Conservation (phyloP, 2,113 vertebrate species). For the Paradisaea rubra region DNA sequence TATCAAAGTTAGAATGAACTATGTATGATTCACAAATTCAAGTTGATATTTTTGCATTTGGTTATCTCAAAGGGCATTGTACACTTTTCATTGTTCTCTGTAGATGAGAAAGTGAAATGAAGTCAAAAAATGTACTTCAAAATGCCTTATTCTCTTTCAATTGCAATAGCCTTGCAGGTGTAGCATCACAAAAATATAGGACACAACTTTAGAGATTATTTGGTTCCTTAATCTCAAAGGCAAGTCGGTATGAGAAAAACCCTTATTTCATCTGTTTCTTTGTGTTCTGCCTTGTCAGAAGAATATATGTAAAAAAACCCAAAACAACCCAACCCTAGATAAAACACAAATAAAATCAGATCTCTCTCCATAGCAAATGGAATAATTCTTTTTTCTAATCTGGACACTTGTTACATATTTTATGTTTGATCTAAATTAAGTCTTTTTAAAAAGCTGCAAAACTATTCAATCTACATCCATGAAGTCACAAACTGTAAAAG, state of each 20-base stretch:
- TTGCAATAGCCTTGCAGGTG: background rate
- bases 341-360: background rate
- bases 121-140: background rate
- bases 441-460: background rate
- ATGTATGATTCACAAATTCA: background rate
- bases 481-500: background rate
- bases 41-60: background rate
- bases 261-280: background rate
- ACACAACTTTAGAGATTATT: constrained; percentile 1
- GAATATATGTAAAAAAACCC: background rate
- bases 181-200: background rate
- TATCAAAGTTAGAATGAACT: background rate
- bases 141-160: constrained; percentile 3
- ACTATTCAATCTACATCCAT: background rate
- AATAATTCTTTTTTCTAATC: background rate
- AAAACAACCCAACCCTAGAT: background rate
- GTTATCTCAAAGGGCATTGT: background rate
- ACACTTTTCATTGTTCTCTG: background rate
- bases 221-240: constrained; percentile 15
- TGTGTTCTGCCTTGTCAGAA: background rate
- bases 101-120: background rate
- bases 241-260: background rate
- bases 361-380: background rate
- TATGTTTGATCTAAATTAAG: background rate
- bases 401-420: background rate